A percentile compares a stretch with the other conserved stretches of the same genome.
Conservation (phyloP, 2,888 invertebrate genomes). For the Cryptophagus acutangulus region DNA sequence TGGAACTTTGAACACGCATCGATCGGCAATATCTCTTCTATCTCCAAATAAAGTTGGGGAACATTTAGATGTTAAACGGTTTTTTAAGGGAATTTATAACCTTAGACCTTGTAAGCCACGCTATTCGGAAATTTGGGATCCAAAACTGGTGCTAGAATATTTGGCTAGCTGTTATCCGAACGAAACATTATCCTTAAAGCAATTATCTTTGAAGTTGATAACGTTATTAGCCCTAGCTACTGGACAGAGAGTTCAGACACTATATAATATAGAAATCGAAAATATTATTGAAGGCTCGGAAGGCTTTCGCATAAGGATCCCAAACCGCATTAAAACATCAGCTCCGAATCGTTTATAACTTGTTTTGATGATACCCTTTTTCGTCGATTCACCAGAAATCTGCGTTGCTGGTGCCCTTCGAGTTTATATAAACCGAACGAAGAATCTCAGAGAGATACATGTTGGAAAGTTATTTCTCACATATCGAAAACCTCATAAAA, state of each 20-base stretch:
- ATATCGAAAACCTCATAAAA: too few species aligned
- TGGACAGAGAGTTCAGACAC: not conserved
- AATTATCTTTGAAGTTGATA: not conserved
- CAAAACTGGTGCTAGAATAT: not conserved
- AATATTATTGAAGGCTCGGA: not conserved
- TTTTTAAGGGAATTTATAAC: not conserved
- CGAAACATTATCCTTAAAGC: not conserved
- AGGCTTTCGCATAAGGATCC: not conserved
- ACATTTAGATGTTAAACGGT: not conserved
- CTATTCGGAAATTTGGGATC: not conserved
- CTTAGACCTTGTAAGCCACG: not conserved
- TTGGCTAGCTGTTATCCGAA: slow-evolving; percentile 2
- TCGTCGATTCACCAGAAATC: not conserved
- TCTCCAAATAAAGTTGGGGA: not conserved
- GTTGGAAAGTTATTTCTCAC: too few species aligned
- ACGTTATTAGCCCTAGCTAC: not conserved
- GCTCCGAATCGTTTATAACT: not conserved
- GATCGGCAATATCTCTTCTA: not conserved
- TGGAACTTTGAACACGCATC: not conserved
- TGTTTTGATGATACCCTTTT: not conserved
- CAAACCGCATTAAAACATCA: not conserved
- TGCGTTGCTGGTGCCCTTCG: not conserved
- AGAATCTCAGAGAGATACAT: slow-evolving; percentile 1
- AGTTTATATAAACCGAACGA: not conserved
- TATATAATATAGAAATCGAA: not conserved